These are phyloP conservation scores for Mustelus asterias DNA, from an alignment of 2,113 vertebrate species.

Conservation along the genomic window DNA sequence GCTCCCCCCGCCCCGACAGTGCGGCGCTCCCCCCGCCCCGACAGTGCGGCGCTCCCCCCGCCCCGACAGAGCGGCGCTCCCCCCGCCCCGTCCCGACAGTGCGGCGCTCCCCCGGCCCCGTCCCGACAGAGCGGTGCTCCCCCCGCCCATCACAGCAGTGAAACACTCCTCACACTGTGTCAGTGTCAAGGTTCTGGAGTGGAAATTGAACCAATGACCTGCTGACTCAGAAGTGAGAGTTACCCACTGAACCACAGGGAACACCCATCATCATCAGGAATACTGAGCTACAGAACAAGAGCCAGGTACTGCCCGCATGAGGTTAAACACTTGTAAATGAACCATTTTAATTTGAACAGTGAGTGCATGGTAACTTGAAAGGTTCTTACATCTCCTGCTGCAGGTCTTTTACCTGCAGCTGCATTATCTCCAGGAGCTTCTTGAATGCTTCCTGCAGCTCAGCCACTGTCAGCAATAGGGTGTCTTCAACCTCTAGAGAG, in stretches of 20 bases:
- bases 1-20: no score
- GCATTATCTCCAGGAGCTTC: slow-evolving; percentile 45
- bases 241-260: neutral
- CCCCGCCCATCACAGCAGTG: no score
- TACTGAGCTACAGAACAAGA: neutral
- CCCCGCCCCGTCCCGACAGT: no score
- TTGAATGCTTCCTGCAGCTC: slow-evolving; percentile 47
- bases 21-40: no score
- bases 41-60: no score
- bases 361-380: neutral
- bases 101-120: no score
- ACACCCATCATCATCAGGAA: neutral
- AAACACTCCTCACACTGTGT: no score
- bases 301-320: neutral
- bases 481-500: slow-evolving; percentile 41
- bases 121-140: no score
- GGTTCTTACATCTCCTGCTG: slow-evolving; percentile 54
- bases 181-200: neutral
- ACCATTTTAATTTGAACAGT: neutral
- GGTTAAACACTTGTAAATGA: neutral
- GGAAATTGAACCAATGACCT: neutral
- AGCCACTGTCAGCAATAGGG: slow-evolving; percentile 39
- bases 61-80: no score
- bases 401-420: slow-evolving; percentile 47
- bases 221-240: neutral